These are phyloP conservation scores for Actias luna DNA, from an alignment of 2,888 invertebrate species.

Conservation along the genomic window DNA sequence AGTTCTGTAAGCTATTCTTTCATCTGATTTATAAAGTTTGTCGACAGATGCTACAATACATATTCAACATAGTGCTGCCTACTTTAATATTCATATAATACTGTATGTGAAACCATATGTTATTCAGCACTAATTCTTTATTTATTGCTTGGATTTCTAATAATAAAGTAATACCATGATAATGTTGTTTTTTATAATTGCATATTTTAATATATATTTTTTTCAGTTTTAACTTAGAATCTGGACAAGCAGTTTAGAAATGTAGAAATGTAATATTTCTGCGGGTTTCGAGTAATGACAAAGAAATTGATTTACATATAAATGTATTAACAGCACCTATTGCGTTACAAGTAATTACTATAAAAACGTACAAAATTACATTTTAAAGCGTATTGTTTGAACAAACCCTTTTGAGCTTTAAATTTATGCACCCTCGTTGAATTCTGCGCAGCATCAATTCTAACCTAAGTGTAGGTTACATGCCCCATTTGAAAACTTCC, in stretches of 20 bases:
- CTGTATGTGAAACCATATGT: no score
- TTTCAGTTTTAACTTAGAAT: no score
- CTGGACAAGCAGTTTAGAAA: no score
- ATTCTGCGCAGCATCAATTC: slow-evolving; percentile 61
- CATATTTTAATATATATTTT: no score
- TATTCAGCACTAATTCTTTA: no score
- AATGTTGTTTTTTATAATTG: no score
- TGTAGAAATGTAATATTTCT: not conserved
- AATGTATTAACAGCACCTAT: not conserved
- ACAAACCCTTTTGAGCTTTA: slow-evolving; percentile 69
- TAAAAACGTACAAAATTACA: slow-evolving; percentile 37
- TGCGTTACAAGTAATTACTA: slow-evolving; percentile 4
- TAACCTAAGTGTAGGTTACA: slow-evolving; percentile 78
- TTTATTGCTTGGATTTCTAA: no score
- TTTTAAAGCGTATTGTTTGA: slow-evolving; percentile 56
- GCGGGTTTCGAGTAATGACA: not conserved
- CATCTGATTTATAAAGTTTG: not conserved
- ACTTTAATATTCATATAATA: no score
- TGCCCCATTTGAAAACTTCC: slow-evolving; percentile 80
- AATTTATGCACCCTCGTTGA: slow-evolving; percentile 76
- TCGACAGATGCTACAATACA: not conserved
- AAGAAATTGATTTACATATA: not conserved
- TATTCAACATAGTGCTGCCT: no score
- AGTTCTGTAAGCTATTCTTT: not conserved
- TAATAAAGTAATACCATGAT: no score